A percentile compares a stretch with the other conserved stretches of the same genome.
phyloP scores from a whole-genome alignment of 92 coral and sea anemone species.

The Porites lobata region DNA sequence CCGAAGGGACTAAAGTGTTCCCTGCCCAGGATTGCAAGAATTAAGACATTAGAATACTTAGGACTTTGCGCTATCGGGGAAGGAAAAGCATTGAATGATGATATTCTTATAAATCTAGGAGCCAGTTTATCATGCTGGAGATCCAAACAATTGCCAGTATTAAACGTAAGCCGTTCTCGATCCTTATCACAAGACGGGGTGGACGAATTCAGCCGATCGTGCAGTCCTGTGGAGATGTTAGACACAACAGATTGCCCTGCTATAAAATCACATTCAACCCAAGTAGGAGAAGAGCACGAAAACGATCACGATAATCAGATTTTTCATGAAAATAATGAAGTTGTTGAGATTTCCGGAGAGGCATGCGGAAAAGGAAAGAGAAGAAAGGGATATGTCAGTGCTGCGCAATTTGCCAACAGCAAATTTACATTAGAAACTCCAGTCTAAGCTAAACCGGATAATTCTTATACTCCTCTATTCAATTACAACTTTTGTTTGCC shows the following conservation, averaged over 20 bases:
- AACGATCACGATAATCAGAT: background rate
- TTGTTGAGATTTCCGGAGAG: too few relatives aligned
- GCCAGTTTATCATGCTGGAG: constrained; percentile 42
- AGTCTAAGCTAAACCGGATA: too few relatives aligned
- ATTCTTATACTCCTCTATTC: too few relatives aligned
- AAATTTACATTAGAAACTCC: too few relatives aligned
- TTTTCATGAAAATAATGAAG: constrained; percentile 13
- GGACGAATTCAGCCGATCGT: constrained; percentile 30
- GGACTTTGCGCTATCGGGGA: constrained; percentile 81
- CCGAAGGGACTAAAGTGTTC: constrained; percentile 50
- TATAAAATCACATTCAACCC: background rate
- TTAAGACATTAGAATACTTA: constrained; percentile 68
- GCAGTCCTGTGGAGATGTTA: constrained; percentile 41
- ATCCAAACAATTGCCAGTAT: constrained; percentile 39
- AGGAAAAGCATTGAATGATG: constrained; percentile 72
- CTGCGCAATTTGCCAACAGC: too few relatives aligned
- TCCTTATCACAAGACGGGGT: constrained; percentile 64
- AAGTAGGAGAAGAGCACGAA: too few relatives aligned
- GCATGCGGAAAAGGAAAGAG: too few relatives aligned
- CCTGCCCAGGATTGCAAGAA: constrained; percentile 64
- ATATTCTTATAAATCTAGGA: constrained; percentile 52
- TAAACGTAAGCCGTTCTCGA: constrained; percentile 64
- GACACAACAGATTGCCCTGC: constrained; percentile 74
- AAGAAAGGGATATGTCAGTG: too few relatives aligned
- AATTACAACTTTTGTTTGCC: too few relatives aligned